A percentile compares a stretch with the other conserved stretches of the same genome.
Evolutionary conservation across 2,888 invertebrate species (phyloP).

Genomic region (Microctonus brassicae): DNA sequence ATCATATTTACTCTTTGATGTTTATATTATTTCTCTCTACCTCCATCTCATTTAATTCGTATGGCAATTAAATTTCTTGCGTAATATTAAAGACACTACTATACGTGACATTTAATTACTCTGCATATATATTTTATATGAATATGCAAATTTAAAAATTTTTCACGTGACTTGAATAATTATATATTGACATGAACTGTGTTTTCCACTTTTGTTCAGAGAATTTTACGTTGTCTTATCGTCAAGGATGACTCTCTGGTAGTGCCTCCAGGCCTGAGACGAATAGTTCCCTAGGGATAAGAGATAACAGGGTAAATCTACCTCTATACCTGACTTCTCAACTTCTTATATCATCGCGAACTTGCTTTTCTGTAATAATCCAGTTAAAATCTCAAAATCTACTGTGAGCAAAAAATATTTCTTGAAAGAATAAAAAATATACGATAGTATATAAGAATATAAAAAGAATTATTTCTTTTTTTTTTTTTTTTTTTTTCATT

Average conservation of each 20-base stretch:
- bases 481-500: not conserved
- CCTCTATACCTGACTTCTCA: slow-evolving; percentile 1
- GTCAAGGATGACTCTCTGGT: slow-evolving; percentile 16
- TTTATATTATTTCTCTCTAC: not conserved
- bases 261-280: slow-evolving; percentile 26
- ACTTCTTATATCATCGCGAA: slow-evolving; percentile 25
- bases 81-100: not conserved
- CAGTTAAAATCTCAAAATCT: slow-evolving; percentile 24
- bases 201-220: not conserved
- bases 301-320: slow-evolving; percentile 24
- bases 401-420: not conserved
- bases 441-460: not conserved
- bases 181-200: slow-evolving; percentile 17
- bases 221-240: slow-evolving; percentile 18
- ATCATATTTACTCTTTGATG: not conserved
- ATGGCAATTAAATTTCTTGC: not conserved
- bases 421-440: not conserved
- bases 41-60: not conserved
- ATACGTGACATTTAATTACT: not conserved
- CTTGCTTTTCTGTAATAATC: slow-evolving; percentile 25
- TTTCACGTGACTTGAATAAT: slow-evolving; percentile 12
- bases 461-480: too few species aligned
- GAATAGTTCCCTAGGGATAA: slow-evolving; percentile 26
- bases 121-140: not conserved
- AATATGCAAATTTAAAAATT: not conserved